Percentiles rank a stretch among this genome's conserved stretches.
phyloP scores from a whole-genome alignment of 2,888 invertebrate genomes.

The Psococerastis gibbosa region DNA sequence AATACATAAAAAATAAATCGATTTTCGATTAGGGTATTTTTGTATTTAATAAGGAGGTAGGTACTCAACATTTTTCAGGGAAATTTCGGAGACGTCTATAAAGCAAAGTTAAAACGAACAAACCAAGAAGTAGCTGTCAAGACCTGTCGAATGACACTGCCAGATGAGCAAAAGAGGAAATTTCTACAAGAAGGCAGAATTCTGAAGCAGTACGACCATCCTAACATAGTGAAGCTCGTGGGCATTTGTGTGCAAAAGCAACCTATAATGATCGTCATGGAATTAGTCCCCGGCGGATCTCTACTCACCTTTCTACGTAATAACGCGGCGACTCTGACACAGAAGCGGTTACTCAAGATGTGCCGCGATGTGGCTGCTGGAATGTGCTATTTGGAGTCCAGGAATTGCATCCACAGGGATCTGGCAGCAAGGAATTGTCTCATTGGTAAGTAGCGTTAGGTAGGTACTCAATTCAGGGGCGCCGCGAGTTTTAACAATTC shows the following conservation, averaged over 20 bases:
- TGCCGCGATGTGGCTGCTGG: conserved; percentile 86
- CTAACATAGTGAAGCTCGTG: conserved; percentile 87
- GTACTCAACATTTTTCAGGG: conserved; percentile 55
- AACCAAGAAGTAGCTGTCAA: conserved; percentile 86
- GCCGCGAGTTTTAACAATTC: no score
- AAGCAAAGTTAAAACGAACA: conserved; percentile 65
- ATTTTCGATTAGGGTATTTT: conserved; percentile 8
- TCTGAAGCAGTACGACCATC: conserved; percentile 90
- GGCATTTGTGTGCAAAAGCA: conserved; percentile 96
- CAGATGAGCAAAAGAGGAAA: conserved; percentile 83
- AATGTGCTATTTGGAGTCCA: conserved; percentile 88
- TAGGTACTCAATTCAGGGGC: no score
- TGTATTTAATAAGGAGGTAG: conserved; percentile 8
- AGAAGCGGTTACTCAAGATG: conserved; percentile 61
- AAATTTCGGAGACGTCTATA: conserved; percentile 94
- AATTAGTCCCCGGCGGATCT: conserved; percentile 85
- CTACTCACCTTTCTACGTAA: conserved; percentile 73
- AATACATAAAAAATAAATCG: conserved; percentile 6
- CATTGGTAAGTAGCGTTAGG: conserved; percentile 45
- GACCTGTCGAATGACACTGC: conserved; percentile 82
- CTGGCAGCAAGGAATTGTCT: conserved; percentile 88
- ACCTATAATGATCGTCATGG: conserved; percentile 99
- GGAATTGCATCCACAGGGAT: conserved; percentile 91
- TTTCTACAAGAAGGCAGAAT: conserved; percentile 91
- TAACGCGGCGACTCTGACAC: conserved; percentile 43